phyloP scores from a whole-genome alignment of 2,113 vertebrate genomes.

The Erythrolamprus reginae region DNA sequence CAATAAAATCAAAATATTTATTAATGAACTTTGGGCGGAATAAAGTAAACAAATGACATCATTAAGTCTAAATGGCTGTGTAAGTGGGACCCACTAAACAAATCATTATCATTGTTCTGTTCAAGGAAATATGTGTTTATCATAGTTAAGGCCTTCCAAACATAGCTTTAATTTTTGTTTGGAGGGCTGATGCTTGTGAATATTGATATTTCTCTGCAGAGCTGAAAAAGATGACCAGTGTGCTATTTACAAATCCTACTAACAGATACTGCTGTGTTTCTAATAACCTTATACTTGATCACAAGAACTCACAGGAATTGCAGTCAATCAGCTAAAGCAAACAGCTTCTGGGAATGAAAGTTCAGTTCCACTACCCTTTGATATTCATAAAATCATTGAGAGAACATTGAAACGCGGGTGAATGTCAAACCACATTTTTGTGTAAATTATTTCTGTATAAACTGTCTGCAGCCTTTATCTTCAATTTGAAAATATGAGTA shows the following conservation, averaged over 20 bases:
- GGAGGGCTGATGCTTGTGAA: conserved; percentile 55
- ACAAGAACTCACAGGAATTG: conserved; percentile 41
- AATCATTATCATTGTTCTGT: conserved; percentile 41
- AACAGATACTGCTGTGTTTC: conserved; percentile 33
- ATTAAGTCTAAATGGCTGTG: conserved; percentile 31
- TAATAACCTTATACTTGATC: conserved; percentile 46
- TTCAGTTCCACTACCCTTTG: conserved; percentile 32
- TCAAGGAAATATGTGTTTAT: conserved; percentile 49
- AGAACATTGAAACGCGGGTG: conserved; percentile 17
- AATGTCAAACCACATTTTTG: conserved; percentile 18
- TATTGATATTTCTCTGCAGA: conserved; percentile 53
- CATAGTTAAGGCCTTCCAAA: conserved; percentile 34
- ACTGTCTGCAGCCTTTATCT: neutral
- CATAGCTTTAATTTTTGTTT: conserved; percentile 62
- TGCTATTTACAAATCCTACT: conserved; percentile 50
- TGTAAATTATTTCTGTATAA: neutral
- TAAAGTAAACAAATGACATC: conserved; percentile 32
- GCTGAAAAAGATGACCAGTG: conserved; percentile 56
- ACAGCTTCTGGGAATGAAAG: conserved; percentile 40
- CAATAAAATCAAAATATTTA: conserved; percentile 53
- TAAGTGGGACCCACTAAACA: conserved; percentile 45
- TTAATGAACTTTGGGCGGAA: neutral
- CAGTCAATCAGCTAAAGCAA: conserved; percentile 43
- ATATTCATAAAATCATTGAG: neutral
- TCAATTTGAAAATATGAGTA: neutral